phyloP scores from a whole-genome alignment of 2,797 vertebrate species.

The Lepus townsendii region DNA sequence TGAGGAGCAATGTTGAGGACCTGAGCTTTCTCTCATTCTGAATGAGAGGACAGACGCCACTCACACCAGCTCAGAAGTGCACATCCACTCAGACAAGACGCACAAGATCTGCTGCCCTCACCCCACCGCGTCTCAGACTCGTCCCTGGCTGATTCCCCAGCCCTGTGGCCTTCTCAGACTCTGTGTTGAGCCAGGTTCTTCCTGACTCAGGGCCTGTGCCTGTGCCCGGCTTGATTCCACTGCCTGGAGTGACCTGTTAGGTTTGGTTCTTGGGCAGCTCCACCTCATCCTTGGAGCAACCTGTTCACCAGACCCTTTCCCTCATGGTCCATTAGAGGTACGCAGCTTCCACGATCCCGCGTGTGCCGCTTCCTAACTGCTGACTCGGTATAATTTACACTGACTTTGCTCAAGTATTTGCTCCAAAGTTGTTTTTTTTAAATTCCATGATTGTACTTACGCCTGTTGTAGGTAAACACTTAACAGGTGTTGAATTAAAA shows the following conservation, averaged over 20 bases:
- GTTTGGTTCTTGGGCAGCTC: not conserved
- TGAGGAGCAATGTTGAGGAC: too few relatives aligned
- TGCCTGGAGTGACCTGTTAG: not conserved
- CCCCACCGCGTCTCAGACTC: not conserved
- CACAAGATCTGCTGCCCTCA: too few relatives aligned
- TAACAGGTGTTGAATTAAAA: not conserved
- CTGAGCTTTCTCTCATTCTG: not conserved
- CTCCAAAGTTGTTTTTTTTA: not conserved
- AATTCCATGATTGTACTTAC: not conserved
- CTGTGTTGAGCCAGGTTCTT: not conserved
- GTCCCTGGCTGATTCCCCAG: too few relatives aligned
- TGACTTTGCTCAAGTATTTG: not conserved
- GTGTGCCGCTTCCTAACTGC: not conserved
- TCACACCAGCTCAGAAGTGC: too few relatives aligned
- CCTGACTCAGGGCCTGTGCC: not conserved
- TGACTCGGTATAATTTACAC: not conserved
- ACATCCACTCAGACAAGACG: too few relatives aligned
- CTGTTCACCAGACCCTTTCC: not conserved
- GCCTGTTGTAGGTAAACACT: not conserved
- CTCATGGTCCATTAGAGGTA: not conserved
- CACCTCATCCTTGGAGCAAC: not conserved
- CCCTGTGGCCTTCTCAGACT: not conserved
- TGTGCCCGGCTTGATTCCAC: not conserved
- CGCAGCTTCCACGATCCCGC: not conserved
- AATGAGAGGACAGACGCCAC: not conserved